phyloP scores from a whole-genome alignment of 1,140 invertebrate genomes.

The Pseudomyrmex concolor region DNA sequence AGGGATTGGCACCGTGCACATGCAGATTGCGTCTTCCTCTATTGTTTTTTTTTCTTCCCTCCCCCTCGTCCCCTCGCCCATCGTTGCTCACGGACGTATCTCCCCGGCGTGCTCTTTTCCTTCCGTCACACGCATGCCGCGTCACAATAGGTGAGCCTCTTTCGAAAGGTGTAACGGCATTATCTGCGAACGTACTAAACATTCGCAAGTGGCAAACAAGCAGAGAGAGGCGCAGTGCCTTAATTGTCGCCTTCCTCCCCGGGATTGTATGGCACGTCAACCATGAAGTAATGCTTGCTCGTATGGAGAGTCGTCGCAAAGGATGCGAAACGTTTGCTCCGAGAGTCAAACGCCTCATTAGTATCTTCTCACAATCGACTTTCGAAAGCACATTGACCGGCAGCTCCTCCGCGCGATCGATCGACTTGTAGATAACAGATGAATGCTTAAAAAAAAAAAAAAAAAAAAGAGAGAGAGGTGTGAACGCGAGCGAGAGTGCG shows the following conservation, averaged over 20 bases:
- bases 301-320: constrained; percentile 59
- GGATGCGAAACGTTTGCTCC: constrained; percentile 43
- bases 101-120: constrained; percentile 31
- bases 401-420: neutral
- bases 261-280: constrained; percentile 69
- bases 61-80: constrained; percentile 23
- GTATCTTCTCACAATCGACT: constrained; percentile 53
- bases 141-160: constrained; percentile 74
- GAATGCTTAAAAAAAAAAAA: neutral
- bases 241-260: constrained; percentile 81
- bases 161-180: constrained; percentile 72
- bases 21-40: constrained; percentile 65
- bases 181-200: constrained; percentile 71
- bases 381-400: constrained; percentile 28
- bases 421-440: constrained; percentile 10
- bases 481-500: neutral
- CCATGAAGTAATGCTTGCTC: constrained; percentile 67
- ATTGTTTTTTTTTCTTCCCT: constrained; percentile 64
- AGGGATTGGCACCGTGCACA: constrained; percentile 64
- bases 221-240: constrained; percentile 78
- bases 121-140: constrained; percentile 75
- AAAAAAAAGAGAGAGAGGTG: neutral
- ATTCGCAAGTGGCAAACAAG: constrained; percentile 67
- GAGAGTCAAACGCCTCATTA: constrained; percentile 49
- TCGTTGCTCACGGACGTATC: constrained; percentile 39